These are phyloP conservation scores for Antheraea mylitta DNA, from an alignment of 1,140 invertebrate species.

Conservation along the genomic window DNA sequence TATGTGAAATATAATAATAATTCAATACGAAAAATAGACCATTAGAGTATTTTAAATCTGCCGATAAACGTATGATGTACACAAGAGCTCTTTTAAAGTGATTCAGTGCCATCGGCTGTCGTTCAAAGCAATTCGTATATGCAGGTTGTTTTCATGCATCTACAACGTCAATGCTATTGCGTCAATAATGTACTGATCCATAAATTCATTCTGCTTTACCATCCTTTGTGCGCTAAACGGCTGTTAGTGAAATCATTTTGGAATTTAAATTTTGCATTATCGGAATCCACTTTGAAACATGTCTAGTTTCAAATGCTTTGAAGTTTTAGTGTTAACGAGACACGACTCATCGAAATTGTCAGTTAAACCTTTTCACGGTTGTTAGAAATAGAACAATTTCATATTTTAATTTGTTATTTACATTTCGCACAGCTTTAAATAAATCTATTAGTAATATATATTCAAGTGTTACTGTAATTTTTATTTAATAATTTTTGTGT, in stretches of 20 bases:
- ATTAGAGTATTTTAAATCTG: background rate
- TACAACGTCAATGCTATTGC: conserved; percentile 18
- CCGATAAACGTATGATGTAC: background rate
- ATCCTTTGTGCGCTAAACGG: conserved; percentile 36
- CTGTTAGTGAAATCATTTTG: conserved; percentile 37
- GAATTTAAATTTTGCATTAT: conserved; percentile 21
- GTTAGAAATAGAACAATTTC: too few relatives aligned
- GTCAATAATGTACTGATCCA: conserved; percentile 29
- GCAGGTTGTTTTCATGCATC: conserved; percentile 20
- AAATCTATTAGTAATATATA: too few relatives aligned
- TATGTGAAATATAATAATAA: background rate
- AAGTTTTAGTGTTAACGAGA: background rate
- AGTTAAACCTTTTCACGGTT: too few relatives aligned
- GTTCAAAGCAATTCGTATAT: conserved; percentile 21
- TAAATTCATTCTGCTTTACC: conserved; percentile 34
- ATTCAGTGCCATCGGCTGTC: conserved; percentile 15
- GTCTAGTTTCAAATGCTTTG: conserved; percentile 13
- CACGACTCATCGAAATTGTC: too few relatives aligned
- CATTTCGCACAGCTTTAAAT: too few relatives aligned
- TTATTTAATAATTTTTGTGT: too few relatives aligned
- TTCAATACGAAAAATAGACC: background rate
- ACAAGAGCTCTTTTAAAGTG: conserved; percentile 7
- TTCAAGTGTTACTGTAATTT: too few relatives aligned
- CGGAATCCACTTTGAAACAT: background rate
- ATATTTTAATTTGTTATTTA: too few relatives aligned